These are phyloP conservation scores for Riparia riparia DNA, from an alignment of 2,113 vertebrate genomes.

Conservation along the genomic window DNA sequence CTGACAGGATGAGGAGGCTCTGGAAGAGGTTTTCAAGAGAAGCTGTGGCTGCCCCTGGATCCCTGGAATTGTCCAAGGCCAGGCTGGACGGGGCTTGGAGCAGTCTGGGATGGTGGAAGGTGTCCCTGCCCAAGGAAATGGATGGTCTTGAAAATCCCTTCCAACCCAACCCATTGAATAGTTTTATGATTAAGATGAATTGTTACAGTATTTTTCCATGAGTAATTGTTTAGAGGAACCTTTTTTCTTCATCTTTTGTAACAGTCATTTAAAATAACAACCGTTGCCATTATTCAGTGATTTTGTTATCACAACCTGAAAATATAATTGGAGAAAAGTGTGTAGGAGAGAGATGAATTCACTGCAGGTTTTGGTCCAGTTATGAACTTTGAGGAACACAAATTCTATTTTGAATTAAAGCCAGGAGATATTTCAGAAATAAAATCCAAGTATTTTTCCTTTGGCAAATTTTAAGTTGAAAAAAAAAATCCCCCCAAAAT, in stretches of 20 bases:
- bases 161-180: not conserved
- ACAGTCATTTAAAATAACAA: not conserved
- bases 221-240: not conserved
- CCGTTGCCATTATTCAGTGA: not conserved
- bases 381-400: not conserved
- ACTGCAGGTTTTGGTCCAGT: not conserved
- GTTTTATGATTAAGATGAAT: not conserved
- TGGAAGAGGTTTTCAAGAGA: rapidly evolving
- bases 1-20: not conserved
- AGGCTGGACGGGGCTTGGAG: rapidly evolving
- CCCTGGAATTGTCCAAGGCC: not conserved
- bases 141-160: not conserved
- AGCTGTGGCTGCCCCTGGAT: not conserved
- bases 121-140: not conserved
- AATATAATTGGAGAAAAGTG: not conserved
- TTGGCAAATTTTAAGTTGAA: not conserved
- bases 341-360: not conserved
- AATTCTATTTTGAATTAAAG: not conserved
- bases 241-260: not conserved
- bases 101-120: rapidly evolving
- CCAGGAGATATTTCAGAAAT: not conserved
- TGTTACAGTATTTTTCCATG: not conserved
- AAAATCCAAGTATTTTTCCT: not conserved
- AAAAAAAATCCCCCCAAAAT: not conserved
- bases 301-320: not conserved